Evolutionary conservation across 1,140 invertebrate genomes (phyloP).

Genomic region (Bombyx mandarina): DNA sequence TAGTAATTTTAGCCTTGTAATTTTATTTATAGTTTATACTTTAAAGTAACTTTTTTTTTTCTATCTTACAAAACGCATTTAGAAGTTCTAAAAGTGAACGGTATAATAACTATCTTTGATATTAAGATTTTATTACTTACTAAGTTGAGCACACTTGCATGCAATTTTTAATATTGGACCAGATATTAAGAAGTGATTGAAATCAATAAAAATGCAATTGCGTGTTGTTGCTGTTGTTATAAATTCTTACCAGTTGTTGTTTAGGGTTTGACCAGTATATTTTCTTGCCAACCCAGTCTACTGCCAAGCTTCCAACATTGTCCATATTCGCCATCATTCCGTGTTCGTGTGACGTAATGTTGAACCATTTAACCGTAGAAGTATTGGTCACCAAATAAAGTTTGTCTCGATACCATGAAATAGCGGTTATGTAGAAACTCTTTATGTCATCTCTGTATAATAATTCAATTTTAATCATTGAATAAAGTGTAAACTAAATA

Average conservation of each 20-base stretch:
- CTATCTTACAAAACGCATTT: no score
- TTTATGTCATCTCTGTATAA: conserved; percentile 69
- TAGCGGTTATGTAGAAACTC: conserved; percentile 74
- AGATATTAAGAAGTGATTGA: not conserved
- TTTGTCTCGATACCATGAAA: conserved; percentile 78
- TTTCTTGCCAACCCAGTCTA: conserved; percentile 91
- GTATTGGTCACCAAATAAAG: conserved; percentile 83
- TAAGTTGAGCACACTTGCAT: no score
- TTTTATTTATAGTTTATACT: no score
- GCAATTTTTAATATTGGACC: no score
- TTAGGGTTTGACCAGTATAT: conserved; percentile 92
- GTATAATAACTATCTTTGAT: no score
- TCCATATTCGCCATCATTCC: conserved; percentile 75
- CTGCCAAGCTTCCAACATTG: conserved; percentile 83
- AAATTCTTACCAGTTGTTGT: conserved; percentile 78
- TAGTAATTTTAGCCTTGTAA: no score
- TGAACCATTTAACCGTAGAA: conserved; percentile 79
- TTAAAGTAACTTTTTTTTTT: no score
- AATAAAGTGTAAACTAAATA: not conserved
- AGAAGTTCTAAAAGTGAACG: no score
- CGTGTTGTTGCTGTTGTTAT: not conserved
- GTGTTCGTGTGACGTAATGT: conserved; percentile 73
- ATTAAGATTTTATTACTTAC: no score
- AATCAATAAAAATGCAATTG: not conserved
- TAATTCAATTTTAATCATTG: not conserved